Conservation (phyloP, 2,113 vertebrate species). For the Lophotis ruficrista region DNA sequence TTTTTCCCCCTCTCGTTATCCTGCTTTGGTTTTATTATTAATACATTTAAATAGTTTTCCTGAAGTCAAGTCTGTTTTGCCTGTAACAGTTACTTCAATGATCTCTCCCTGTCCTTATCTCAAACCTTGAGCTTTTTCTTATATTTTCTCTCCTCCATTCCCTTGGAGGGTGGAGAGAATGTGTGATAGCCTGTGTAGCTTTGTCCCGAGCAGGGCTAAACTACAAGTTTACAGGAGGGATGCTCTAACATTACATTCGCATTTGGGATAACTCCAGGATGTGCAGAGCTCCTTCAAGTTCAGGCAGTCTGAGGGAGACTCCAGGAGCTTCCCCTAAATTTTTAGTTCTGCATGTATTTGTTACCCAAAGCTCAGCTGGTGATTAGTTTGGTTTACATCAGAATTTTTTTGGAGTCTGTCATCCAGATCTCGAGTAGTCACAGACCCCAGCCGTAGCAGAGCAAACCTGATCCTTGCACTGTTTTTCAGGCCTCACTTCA, state of each 20-base stretch:
- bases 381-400: not conserved
- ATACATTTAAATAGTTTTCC: no score
- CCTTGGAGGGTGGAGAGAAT: no score
- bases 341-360: not conserved
- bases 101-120: no score
- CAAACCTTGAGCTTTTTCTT: no score
- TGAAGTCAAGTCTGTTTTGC: no score
- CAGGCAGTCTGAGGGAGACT: not conserved
- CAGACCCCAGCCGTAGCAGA: not conserved
- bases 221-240: not conserved
- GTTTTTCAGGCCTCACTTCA: not conserved
- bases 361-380: not conserved
- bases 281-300: not conserved
- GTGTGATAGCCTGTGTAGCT: no score
- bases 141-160: no score
- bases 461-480: not conserved
- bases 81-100: no score
- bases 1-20: no score
- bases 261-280: not conserved
- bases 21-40: no score
- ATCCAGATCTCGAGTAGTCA: not conserved
- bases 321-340: not conserved
- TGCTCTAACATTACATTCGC: not conserved
- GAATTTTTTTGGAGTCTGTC: not conserved
- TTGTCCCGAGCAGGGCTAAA: no score